Base-by-base conservation (phyloP, 2,113 vertebrate species). In the Solea senegalensis region DNA sequence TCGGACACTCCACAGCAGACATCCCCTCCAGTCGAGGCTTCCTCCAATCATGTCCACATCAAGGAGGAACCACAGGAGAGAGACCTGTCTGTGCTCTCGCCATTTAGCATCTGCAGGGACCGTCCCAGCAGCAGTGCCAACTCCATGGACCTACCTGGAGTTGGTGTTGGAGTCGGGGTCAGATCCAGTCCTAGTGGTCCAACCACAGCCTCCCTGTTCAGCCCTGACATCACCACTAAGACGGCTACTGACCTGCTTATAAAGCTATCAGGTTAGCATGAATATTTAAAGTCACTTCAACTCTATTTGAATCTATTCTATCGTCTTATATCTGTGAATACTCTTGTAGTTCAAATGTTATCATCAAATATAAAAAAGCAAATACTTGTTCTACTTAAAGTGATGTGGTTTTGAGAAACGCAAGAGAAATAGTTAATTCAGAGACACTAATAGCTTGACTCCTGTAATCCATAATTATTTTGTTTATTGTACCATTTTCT, bases 201-300 rank as follows among this genome's bases (percentile, higher is more conserved):
- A 81, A 94, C 94, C 78, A 93, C 95, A 13, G 95, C 96, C 51
- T 96, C 96, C 11, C 92, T 98, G 82, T 98, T 99, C 92, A 98
- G 96, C 91, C 96, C 97, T 55, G 97, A 98, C 91, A 98, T 98
- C 92, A 96, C 94, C 65, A 97, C 97, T 85, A 99, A 98, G 94
- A 98, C 96, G 63, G 97, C 97, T 74, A 98, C 98, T 43, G 97
- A 99, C 92, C 96, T 98, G 93, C 97, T 99, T 74, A 98, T 99
- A 94, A 98, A 98, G 93, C 94, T 99, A 80, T 99, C 98, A 93
- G 98, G 98, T 99, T 92, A 53, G 84, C 16, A 16, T 10, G 53
- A 8, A 7, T 58, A 21, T 21, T 57, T 15, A 26, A 43, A 5
- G 6, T 52, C 10, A 5, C 5, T 40, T 26, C n/a, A 13, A 53